Evolutionary conservation across 2,797 vertebrate genomes (phyloP), one percentile per base, ranked within the genome.

Genomic region (Sebastes taczanowskii): DNA sequence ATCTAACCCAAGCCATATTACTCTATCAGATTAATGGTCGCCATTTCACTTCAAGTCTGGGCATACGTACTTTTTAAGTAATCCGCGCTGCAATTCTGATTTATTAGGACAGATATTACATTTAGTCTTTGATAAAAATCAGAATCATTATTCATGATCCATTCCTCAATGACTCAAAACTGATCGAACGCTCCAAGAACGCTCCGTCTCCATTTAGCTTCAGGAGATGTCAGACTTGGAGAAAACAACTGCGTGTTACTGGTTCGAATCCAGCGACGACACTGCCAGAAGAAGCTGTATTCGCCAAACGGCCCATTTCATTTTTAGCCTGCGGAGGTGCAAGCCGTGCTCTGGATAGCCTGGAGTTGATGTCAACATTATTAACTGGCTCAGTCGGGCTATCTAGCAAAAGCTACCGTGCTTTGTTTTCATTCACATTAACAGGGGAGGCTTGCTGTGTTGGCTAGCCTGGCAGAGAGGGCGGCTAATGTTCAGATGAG

Each of bases 11-110:
- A 67, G 72, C 79, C 63, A 7, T 68, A 71, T 85, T 67, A 86
- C 89, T 90, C 82, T 53, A 86, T 90, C 90, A 88, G 84, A 89
- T 89, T 89, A 86, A 91, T 88, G 79, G 64, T 13, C 30, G 71
- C 71, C 38, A 70, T 81, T 59, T 88, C 76, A 71, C 63, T 80
- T 76, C 81, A 62, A 76, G 75, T 71, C 73, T 30, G 29, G 72
- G 42, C 74, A 72, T 66, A 86, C 52, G 18, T 69, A 53, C 74
- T 46, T 71, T 77, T 74, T 78, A 62, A 71, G 60, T 59, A 55
- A 71, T 67, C 80, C 60, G 1, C 18, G 58, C 72, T 73, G 74
- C 76, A 35, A 20, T 34, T 78, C 30, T 81, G 86, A 86, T 87
- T 81, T 75, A 86, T 80, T 52, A 64, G 71, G 66, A 67, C 53